A percentile compares a stretch with the other conserved stretches of the same genome.
These are phyloP conservation scores for Popillia japonica DNA, from an alignment of 1,140 invertebrate species.

Conservation along the genomic window DNA sequence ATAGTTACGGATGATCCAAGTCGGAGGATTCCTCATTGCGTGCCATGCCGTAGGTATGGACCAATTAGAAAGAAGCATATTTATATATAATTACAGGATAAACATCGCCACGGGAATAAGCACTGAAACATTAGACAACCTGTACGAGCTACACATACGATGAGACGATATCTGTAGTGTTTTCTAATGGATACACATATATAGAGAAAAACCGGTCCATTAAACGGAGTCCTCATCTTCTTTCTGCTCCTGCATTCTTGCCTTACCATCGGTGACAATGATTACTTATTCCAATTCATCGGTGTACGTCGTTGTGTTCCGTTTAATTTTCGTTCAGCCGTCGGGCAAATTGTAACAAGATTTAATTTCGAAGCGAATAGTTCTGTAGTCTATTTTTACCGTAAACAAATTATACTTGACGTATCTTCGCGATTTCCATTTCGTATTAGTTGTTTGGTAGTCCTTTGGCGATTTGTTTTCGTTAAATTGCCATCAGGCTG, in stretches of 20 bases:
- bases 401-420: no score
- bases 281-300: neutral
- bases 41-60: neutral
- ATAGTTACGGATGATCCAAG: neutral
- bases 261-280: neutral
- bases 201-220: neutral
- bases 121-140: neutral
- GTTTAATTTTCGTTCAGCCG: no score
- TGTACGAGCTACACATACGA: neutral
- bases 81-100: neutral
- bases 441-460: no score
- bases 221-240: neutral
- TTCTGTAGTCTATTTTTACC: no score
- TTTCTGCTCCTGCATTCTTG: neutral
- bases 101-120: neutral
- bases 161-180: neutral
- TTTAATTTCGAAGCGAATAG: no score
- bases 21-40: neutral
- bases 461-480: no score
- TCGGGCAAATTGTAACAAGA: no score
- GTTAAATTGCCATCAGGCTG: no score
- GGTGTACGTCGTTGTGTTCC: no score
- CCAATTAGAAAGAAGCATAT: neutral
- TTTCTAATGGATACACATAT: neutral
- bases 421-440: no score